A percentile compares a stretch with the other conserved stretches of the same genome.
Evolutionary conservation across 2,797 vertebrate species (phyloP).

Genomic region (Neopelma chrysocephalum): DNA sequence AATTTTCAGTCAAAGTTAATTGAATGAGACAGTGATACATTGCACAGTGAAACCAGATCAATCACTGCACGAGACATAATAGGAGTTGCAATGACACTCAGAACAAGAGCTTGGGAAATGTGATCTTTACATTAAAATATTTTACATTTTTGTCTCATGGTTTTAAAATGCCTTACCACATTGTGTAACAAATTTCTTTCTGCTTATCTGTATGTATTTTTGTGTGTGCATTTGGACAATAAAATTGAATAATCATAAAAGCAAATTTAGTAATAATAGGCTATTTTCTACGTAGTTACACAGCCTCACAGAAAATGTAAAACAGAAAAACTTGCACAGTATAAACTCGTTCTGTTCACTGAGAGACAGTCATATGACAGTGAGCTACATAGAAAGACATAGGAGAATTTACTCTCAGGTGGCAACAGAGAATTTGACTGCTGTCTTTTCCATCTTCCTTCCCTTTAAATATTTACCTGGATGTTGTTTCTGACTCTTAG

Average conservation of each 20-base stretch:
- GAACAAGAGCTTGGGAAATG: slow-evolving; percentile 72
- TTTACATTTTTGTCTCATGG: slow-evolving; percentile 67
- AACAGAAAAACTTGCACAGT: background rate
- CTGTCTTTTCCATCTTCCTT: background rate
- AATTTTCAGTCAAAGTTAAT: slow-evolving; percentile 71
- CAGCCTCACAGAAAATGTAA: slow-evolving; percentile 6
- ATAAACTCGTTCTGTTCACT: background rate
- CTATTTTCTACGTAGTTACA: background rate
- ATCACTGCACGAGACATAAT: slow-evolving; percentile 64
- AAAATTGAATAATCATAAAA: slow-evolving; percentile 30
- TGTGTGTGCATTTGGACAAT: background rate
- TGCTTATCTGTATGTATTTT: background rate
- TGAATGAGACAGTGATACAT: slow-evolving; percentile 72
- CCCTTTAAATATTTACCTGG: background rate
- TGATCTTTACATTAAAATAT: slow-evolving; percentile 75
- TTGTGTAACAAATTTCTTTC: slow-evolving; percentile 29
- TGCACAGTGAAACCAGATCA: slow-evolving; percentile 69
- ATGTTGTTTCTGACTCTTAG: background rate
- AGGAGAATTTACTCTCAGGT: background rate
- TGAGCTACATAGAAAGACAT: background rate
- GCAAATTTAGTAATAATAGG: background rate
- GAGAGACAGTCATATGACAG: background rate
- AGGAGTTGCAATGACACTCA: slow-evolving; percentile 54
- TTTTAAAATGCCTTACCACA: slow-evolving; percentile 42
- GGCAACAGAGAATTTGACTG: background rate